Conservation (phyloP, 1,140 invertebrate genomes). For the Steinernema khuongi region DNA sequence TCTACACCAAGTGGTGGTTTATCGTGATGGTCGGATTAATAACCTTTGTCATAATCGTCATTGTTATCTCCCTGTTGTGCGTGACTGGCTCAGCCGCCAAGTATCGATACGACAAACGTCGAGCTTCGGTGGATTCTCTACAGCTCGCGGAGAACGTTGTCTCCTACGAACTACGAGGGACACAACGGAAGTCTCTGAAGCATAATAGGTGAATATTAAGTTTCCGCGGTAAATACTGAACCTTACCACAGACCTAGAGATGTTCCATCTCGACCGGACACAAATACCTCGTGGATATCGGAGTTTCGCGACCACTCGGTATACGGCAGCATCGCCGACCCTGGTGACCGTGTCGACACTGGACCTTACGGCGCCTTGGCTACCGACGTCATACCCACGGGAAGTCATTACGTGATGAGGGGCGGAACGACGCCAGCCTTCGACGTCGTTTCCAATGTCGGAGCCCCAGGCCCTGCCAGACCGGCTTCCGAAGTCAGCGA, state of each 20-base stretch:
- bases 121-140: conserved; percentile 43
- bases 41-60: conserved; percentile 46
- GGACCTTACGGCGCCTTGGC: conserved; percentile 28
- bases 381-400: conserved; percentile 27
- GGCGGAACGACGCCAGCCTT: not conserved
- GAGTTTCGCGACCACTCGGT: not conserved
- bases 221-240: not conserved
- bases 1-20: conserved; percentile 58
- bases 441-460: conserved; percentile 4
- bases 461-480: not conserved
- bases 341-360: not conserved
- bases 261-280: conserved; percentile 20
- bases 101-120: conserved; percentile 32
- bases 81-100: conserved; percentile 41
- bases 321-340: conserved; percentile 21
- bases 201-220: conserved; percentile 12
- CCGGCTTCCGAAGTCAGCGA: conserved; percentile 2
- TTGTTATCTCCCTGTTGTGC: conserved; percentile 48
- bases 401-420: conserved; percentile 20
- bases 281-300: conserved; percentile 26
- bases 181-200: conserved; percentile 22
- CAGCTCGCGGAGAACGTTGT: conserved; percentile 48
- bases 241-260: not conserved
- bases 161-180: conserved; percentile 42
- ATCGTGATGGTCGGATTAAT: conserved; percentile 46